A percentile compares a stretch with the other conserved stretches of the same genome.
These are phyloP conservation scores for Pogonomyrmex californicus DNA, from an alignment of 1,140 invertebrate species.

Conservation along the genomic window DNA sequence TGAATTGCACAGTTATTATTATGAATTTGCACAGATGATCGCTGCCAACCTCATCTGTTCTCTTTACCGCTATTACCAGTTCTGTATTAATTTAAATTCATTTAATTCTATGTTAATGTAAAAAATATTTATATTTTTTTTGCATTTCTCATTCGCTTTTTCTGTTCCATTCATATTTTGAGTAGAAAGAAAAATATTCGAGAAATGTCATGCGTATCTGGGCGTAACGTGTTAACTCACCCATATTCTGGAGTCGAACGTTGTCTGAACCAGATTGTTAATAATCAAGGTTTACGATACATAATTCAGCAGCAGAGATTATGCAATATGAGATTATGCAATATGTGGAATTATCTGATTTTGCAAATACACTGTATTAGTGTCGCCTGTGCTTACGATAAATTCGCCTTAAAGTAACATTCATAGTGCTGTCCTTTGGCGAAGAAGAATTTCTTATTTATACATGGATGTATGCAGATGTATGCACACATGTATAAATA, in stretches of 20 bases:
- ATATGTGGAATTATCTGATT: neutral
- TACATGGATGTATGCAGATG: neutral
- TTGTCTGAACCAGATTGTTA: neutral
- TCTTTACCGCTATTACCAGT: too few relatives aligned
- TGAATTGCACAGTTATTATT: too few relatives aligned
- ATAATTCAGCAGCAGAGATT: constrained; percentile 4
- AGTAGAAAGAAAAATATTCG: neutral
- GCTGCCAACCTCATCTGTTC: too few relatives aligned
- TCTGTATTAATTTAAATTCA: too few relatives aligned
- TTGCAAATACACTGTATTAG: neutral
- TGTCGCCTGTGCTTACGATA: neutral
- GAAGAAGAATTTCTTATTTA: constrained; percentile 31
- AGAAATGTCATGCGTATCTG: constrained; percentile 17
- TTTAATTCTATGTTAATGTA: too few relatives aligned
- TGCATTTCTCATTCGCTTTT: too few relatives aligned
- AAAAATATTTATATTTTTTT: too few relatives aligned
- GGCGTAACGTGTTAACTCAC: constrained; percentile 11
- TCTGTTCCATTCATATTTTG: too few relatives aligned
- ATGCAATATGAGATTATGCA: neutral
- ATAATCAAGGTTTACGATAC: constrained; percentile 36
- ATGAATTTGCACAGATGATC: too few relatives aligned
- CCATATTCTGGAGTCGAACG: constrained; percentile 1
- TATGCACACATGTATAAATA: constrained; percentile 20
- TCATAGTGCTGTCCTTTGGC: neutral
- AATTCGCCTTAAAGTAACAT: neutral